A percentile compares a stretch with the other conserved stretches of the same genome.
These are phyloP conservation scores for Nothocercus nigrocapillus DNA, from an alignment of 2,113 vertebrate species.

Conservation along the genomic window DNA sequence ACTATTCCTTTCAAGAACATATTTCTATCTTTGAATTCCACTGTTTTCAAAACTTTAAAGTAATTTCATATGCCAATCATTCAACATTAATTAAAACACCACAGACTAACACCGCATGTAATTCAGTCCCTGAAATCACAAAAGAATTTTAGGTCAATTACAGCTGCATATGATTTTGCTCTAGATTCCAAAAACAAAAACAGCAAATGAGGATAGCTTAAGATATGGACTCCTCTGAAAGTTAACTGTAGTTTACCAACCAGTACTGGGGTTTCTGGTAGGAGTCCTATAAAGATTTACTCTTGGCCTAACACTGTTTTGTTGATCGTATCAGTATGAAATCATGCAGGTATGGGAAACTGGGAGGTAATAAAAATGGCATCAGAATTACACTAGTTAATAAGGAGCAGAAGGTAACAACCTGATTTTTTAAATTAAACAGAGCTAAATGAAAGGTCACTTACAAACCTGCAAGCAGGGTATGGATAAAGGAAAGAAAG, in stretches of 20 bases:
- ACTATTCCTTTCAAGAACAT: slow-evolving; percentile 81
- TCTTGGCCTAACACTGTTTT: not conserved
- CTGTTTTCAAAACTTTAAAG: slow-evolving; percentile 71
- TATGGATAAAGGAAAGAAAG: not conserved
- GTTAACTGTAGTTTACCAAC: not conserved
- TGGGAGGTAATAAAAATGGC: not conserved
- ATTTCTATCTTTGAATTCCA: slow-evolving; percentile 80
- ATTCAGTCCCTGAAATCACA: slow-evolving; percentile 65
- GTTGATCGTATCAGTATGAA: not conserved
- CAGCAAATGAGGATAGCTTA: not conserved
- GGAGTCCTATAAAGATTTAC: not conserved
- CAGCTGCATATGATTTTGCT: not conserved
- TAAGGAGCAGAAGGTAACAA: not conserved
- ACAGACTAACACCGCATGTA: slow-evolving; percentile 55
- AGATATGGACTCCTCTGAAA: not conserved
- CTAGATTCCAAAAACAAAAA: not conserved
- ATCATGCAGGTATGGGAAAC: not conserved
- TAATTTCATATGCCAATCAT: too few species aligned
- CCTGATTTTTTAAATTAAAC: too few species aligned
- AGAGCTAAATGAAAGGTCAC: not conserved
- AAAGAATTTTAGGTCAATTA: slow-evolving; percentile 19
- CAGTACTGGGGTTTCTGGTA: not conserved
- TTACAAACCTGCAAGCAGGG: not conserved
- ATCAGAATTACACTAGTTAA: not conserved
- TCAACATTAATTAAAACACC: slow-evolving; percentile 69